Percentiles rank a stretch among this genome's conserved stretches.
phyloP scores from a whole-genome alignment of 1,140 invertebrate genomes.

The Drosophila nikananu region DNA sequence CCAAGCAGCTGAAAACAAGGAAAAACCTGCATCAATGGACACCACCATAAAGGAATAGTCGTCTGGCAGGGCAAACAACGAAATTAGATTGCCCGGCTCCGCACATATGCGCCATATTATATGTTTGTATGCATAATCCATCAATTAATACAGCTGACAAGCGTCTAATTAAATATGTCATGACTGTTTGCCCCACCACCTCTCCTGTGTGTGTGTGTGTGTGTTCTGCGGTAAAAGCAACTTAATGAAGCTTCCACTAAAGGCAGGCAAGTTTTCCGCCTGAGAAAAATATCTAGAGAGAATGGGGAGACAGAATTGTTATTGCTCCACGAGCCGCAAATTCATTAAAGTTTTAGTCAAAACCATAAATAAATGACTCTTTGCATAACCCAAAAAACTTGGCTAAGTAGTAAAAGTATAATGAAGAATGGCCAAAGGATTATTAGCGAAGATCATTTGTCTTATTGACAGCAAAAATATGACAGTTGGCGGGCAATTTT shows the following conservation, averaged over 20 bases:
- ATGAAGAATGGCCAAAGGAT: neutral
- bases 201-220: neutral
- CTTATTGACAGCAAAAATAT: slow-evolving; percentile 34
- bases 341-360: slow-evolving; percentile 45
- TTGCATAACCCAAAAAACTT: slow-evolving; percentile 26
- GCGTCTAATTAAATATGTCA: slow-evolving; percentile 75
- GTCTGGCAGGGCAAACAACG: slow-evolving; percentile 39
- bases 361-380: slow-evolving; percentile 43
- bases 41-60: slow-evolving; percentile 45
- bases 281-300: neutral
- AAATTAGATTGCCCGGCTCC: slow-evolving; percentile 39
- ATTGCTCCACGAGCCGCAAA: slow-evolving; percentile 16
- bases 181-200: slow-evolving; percentile 24
- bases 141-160: slow-evolving; percentile 74
- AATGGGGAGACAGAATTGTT: slow-evolving; percentile 14
- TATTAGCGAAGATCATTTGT: slow-evolving; percentile 28
- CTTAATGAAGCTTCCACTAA: slow-evolving; percentile 46
- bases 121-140: slow-evolving; percentile 58
- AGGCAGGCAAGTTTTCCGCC: slow-evolving; percentile 1
- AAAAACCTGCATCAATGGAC: slow-evolving; percentile 47
- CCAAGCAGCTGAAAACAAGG: slow-evolving; percentile 64
- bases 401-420: slow-evolving; percentile 3
- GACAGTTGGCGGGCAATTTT: neutral
- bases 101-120: slow-evolving; percentile 6
- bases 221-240: slow-evolving; percentile 27